Conservation (phyloP, 1,140 invertebrate genomes). For the Lordiphosa mommai region DNA sequence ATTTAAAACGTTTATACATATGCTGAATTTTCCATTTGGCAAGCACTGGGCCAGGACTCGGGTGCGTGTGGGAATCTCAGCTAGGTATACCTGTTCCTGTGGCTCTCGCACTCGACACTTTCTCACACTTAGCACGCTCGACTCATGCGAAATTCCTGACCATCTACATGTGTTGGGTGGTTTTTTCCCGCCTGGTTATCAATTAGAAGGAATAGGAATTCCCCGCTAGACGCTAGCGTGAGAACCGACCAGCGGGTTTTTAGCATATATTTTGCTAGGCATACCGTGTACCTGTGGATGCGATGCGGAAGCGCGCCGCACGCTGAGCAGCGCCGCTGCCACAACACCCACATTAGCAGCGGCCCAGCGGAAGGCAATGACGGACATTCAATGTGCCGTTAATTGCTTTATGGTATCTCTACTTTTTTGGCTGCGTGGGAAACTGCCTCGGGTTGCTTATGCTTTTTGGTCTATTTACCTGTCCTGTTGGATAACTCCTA, state of each 20-base stretch:
- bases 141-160: slow-evolving; percentile 1
- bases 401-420: slow-evolving; percentile 63
- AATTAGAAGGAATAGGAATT: slow-evolving; percentile 61
- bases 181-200: slow-evolving; percentile 63
- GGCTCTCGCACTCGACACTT: slow-evolving; percentile 17
- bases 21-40: slow-evolving; percentile 60
- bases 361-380: slow-evolving; percentile 29
- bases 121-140: slow-evolving; percentile 48
- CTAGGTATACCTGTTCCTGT: slow-evolving; percentile 26
- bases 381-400: slow-evolving; percentile 49
- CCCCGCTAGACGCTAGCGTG: slow-evolving; percentile 50
- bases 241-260: slow-evolving; percentile 38
- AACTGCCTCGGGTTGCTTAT: no score
- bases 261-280: slow-evolving; percentile 19
- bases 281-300: slow-evolving; percentile 30
- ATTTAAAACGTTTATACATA: slow-evolving; percentile 57
- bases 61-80: slow-evolving; percentile 39
- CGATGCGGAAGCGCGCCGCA: neutral
- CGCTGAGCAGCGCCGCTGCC: slow-evolving; percentile 35
- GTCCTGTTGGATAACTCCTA: slow-evolving; percentile 21
- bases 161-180: slow-evolving; percentile 49
- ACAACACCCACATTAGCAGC: slow-evolving; percentile 68
- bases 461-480: slow-evolving; percentile 31
- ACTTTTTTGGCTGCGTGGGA: slow-evolving; percentile 48
- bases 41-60: neutral